Percentiles rank a stretch among this genome's conserved stretches.
These are phyloP conservation scores for Glaucidium brasilianum DNA, from an alignment of 2,113 vertebrate genomes.

Conservation along the genomic window DNA sequence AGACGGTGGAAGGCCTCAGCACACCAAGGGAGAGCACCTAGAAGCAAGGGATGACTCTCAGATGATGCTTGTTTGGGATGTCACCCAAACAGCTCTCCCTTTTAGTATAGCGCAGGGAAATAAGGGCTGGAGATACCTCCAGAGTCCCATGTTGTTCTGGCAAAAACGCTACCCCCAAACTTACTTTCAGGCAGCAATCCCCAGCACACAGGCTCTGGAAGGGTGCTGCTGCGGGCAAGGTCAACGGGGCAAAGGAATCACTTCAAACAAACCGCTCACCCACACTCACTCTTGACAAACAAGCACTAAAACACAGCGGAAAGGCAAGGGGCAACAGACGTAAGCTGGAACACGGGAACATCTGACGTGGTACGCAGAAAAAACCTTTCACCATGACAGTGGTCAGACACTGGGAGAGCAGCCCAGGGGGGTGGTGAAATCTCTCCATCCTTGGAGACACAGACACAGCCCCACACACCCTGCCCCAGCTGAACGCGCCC, in stretches of 20 bases:
- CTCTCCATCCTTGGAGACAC: background rate
- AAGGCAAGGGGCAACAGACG: background rate
- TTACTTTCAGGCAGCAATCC: background rate
- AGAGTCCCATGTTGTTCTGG: background rate
- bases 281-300: background rate
- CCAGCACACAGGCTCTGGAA: background rate
- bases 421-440: background rate
- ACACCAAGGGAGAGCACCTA: background rate
- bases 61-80: background rate
- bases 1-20: background rate
- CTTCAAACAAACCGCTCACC: background rate
- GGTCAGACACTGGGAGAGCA: background rate
- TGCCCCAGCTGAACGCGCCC: background rate
- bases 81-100: background rate
- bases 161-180: background rate
- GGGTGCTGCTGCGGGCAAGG: background rate
- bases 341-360: background rate
- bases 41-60: background rate
- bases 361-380: background rate
- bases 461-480: background rate
- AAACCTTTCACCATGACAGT: background rate
- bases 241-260: background rate
- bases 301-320: background rate
- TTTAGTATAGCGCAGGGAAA: background rate
- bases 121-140: background rate